Evolutionary conservation across 2,888 invertebrate species (phyloP).

Genomic region (Sycophila texana): DNA sequence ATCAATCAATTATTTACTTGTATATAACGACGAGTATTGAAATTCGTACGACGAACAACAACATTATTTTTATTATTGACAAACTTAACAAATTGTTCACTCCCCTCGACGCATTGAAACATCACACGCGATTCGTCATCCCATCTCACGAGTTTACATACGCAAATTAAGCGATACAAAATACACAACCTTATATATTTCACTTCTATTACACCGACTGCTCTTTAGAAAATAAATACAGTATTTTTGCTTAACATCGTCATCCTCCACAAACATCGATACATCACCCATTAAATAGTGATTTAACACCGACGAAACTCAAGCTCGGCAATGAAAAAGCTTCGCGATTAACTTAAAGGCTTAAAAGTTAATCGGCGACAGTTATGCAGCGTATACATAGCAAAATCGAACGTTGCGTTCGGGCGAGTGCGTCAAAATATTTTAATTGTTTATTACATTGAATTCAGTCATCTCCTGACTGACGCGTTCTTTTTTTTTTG

Average conservation of each 20-base stretch:
- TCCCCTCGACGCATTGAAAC: neutral
- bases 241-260: neutral
- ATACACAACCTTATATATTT: neutral
- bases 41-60: constrained; percentile 29
- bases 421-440: constrained; percentile 17
- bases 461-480: neutral
- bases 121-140: neutral
- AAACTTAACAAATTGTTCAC: constrained; percentile 38
- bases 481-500: neutral
- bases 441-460: neutral
- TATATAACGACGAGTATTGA: constrained; percentile 33
- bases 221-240: neutral
- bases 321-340: neutral
- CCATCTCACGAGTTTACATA: too few relatives aligned
- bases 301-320: neutral
- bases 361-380: constrained; percentile 8
- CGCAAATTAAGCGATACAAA: neutral
- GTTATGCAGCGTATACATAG: neutral
- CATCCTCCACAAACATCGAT: too few relatives aligned
- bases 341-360: neutral
- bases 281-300: neutral
- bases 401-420: constrained; percentile 20
- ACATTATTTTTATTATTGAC: constrained; percentile 4
- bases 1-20: neutral
- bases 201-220: neutral